phyloP scores from a whole-genome alignment of 2,888 invertebrate species.

The Ephialtes manifestator region DNA sequence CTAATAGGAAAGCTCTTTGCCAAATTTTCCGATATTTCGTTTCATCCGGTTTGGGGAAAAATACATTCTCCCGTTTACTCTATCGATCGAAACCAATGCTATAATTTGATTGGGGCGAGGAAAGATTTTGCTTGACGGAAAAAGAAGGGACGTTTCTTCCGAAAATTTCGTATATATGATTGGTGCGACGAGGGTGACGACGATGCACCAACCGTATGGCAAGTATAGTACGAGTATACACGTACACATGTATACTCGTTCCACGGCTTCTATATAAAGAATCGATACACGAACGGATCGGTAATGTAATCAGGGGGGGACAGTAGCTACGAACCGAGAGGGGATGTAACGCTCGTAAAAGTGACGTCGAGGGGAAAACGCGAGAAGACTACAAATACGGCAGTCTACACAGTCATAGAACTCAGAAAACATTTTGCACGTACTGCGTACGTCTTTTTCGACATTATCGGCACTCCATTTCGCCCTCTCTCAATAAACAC shows the following conservation, averaged over 20 bases:
- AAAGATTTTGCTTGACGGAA: neutral
- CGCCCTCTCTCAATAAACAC: neutral
- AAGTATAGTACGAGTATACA: conserved; percentile 19
- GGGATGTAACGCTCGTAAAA: conserved; percentile 56
- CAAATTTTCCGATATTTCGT: conserved; percentile 26
- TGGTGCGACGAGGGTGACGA: conserved; percentile 1
- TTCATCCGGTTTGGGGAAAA: neutral
- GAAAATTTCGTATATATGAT: conserved; percentile 25
- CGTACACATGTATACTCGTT: conserved; percentile 16
- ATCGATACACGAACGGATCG: conserved; percentile 53
- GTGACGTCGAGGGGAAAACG: conserved; percentile 34
- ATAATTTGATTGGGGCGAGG: neutral
- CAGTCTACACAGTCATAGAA: conserved; percentile 7
- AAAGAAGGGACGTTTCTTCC: conserved; percentile 2
- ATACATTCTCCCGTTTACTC: neutral
- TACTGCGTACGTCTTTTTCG: conserved; percentile 11
- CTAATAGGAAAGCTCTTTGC: conserved; percentile 6
- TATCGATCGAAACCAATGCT: conserved; percentile 11
- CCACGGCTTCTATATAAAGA: conserved; percentile 13
- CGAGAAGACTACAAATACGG: conserved; percentile 29
- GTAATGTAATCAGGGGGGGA: conserved; percentile 53
- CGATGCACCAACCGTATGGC: neutral
- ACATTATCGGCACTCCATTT: conserved; percentile 15
- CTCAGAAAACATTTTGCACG: conserved; percentile 25
- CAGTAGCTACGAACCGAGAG: conserved; percentile 34